Base-by-base conservation (phyloP, 2,113 vertebrate species). In the Callaeas wilsoni region DNA sequence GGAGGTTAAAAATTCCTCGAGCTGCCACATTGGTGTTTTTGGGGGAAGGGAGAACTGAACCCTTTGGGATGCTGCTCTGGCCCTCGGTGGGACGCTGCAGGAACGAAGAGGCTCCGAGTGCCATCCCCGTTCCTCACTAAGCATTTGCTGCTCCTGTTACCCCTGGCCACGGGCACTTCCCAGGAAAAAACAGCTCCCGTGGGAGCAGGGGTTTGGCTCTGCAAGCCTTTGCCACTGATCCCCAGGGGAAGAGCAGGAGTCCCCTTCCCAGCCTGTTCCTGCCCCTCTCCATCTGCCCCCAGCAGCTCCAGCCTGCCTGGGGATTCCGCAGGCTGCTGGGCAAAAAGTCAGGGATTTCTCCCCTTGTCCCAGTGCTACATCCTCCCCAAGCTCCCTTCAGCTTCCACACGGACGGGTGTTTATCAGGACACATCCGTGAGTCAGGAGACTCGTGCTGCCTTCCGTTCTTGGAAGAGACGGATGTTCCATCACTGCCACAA, bases 381-480 rank as follows among this genome's bases (percentile, higher is more conserved):
- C 55, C 64, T 23, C 30, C 41, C 5, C 46, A 2, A 21, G 35
- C 68, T 57, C 9, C 12, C 67, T 46, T 6, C 4, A 55, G 82
- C 62, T 62, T 11, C 74, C 75, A 18, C 0, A 2, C 0, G 25
- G 35, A 5, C 0, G 6, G 35, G 30, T 1, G 39, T 16, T 68
- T 17, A 29, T 7, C 41, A 20, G 69, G 56, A 44, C 29, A 39
- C 35, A 44, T 6, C 81, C 49, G 13, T 3, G 62, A 27, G 81
- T 35, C 69, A 39, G 7, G 35, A 50, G 39, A 29, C 60, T 20
- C 6, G 2, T 60, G 52, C 37, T 47, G 11, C 59, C 30, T 19
- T 42, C 75, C 5, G 33, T 17, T 53, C 84, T 20, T 8, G 0
- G 10, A 16, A 44, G 39, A 37, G 63, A 22, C 9, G 1, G 23